phyloP scores from a whole-genome alignment of 1,140 invertebrate species.

The Bombus pascuorum region DNA sequence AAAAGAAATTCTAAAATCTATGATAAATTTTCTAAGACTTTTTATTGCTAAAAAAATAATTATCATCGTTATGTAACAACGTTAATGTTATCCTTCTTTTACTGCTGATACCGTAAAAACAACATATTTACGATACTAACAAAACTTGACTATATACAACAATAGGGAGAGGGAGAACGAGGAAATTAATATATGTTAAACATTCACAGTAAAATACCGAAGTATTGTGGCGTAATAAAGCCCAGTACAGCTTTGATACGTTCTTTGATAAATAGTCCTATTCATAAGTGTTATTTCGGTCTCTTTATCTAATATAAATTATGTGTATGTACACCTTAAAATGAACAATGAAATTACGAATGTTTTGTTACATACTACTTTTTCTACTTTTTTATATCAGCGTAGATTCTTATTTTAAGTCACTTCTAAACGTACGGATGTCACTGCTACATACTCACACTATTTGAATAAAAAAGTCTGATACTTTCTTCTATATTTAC shows the following conservation, averaged over 20 bases:
- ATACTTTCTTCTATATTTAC: constrained; percentile 38
- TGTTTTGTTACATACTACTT: constrained; percentile 6
- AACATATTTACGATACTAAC: constrained; percentile 23
- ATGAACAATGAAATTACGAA: constrained; percentile 25
- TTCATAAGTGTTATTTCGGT: constrained; percentile 36
- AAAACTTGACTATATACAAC: constrained; percentile 59
- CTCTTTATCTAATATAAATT: constrained; percentile 38
- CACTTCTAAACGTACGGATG: constrained; percentile 11
- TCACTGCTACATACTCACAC: constrained; percentile 1
- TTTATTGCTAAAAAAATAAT: constrained; percentile 66
- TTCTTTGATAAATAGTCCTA: constrained; percentile 39
- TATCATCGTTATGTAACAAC: constrained; percentile 46
- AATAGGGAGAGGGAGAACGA: constrained; percentile 4
- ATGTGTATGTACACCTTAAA: constrained; percentile 34
- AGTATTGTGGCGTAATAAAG: constrained; percentile 11
- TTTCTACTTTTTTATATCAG: background rate
- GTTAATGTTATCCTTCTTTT: constrained; percentile 32
- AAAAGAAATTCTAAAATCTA: background rate
- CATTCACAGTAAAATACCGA: background rate
- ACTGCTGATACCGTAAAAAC: constrained; percentile 17
- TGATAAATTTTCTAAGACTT: constrained; percentile 24
- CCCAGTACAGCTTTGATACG: background rate
- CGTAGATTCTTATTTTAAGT: background rate
- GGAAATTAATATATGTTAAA: constrained; percentile 2
- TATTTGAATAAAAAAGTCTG: constrained; percentile 14